These are phyloP conservation scores for Oceanites oceanicus DNA, from an alignment of 2,113 vertebrate genomes.

Conservation along the genomic window DNA sequence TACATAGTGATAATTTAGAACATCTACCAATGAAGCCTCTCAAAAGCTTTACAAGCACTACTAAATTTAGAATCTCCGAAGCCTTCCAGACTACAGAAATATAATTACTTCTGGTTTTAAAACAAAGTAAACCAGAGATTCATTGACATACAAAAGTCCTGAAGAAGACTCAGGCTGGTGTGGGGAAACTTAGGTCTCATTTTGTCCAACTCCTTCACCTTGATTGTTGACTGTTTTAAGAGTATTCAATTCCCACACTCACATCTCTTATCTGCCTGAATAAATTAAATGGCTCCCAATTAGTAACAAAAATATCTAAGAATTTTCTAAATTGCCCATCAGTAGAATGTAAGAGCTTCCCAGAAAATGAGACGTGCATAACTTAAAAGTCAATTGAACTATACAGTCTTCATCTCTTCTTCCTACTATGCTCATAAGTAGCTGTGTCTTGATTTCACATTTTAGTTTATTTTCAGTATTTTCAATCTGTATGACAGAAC, in stretches of 20 bases:
- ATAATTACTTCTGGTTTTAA: background rate
- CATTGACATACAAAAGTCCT: background rate
- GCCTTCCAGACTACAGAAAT: background rate
- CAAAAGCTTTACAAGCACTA: background rate
- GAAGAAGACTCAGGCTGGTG: background rate
- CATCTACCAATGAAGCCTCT: background rate
- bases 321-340: background rate
- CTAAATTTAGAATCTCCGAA: background rate
- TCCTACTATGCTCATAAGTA: background rate
- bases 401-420: background rate
- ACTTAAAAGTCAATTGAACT: background rate
- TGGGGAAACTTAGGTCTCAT: background rate
- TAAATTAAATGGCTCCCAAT: background rate
- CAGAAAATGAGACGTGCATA: background rate
- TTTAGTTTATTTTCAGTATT: background rate
- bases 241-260: background rate
- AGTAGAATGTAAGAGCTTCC: background rate
- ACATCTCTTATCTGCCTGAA: background rate
- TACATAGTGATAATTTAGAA: background rate
- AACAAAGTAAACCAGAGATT: background rate
- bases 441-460: background rate
- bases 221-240: background rate
- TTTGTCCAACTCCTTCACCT: background rate
- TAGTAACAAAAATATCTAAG: background rate
- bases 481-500: background rate